These are phyloP conservation scores for Sthenelais limicola DNA, from an alignment of 2,888 invertebrate species.

Conservation along the genomic window DNA sequence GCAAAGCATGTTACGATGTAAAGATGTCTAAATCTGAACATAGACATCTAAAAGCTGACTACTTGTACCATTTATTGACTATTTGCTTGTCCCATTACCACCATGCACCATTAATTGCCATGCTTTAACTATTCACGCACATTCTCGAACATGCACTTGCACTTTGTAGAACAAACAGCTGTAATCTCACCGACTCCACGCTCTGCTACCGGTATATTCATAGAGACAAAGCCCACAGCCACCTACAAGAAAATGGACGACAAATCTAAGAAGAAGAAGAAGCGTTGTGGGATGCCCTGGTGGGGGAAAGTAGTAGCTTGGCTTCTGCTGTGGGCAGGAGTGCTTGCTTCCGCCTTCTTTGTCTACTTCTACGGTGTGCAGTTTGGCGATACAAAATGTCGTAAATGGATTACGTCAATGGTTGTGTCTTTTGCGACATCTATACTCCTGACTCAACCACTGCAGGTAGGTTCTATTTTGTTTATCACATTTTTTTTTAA, in stretches of 20 bases:
- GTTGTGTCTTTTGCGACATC: constrained; percentile 73
- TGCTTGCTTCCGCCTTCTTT: constrained; percentile 70
- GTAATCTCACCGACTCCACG: constrained; percentile 9
- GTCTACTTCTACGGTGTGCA: constrained; percentile 73
- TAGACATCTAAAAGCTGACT: too few relatives aligned
- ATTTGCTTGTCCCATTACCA: too few relatives aligned
- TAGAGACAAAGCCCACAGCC: constrained; percentile 3
- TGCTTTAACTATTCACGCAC: too few relatives aligned
- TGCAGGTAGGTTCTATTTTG: constrained; percentile 68
- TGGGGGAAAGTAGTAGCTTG: constrained; percentile 71
- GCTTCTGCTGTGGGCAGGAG: constrained; percentile 70
- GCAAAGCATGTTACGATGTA: too few relatives aligned
- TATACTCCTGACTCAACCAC: constrained; percentile 74
- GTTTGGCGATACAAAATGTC: constrained; percentile 73
- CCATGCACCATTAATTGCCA: too few relatives aligned
- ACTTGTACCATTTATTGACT: too few relatives aligned
- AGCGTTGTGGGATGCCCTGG: constrained; percentile 67
- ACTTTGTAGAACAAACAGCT: too few relatives aligned
- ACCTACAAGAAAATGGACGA: not conserved
- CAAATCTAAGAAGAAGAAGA: constrained; percentile 57
- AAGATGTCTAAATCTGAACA: too few relatives aligned
- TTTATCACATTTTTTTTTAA: not conserved
- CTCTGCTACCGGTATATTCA: not conserved
- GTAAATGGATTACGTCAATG: constrained; percentile 74
- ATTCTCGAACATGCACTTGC: too few relatives aligned